These are phyloP conservation scores for Solea solea DNA, from an alignment of 2,113 vertebrate genomes.

Conservation along the genomic window DNA sequence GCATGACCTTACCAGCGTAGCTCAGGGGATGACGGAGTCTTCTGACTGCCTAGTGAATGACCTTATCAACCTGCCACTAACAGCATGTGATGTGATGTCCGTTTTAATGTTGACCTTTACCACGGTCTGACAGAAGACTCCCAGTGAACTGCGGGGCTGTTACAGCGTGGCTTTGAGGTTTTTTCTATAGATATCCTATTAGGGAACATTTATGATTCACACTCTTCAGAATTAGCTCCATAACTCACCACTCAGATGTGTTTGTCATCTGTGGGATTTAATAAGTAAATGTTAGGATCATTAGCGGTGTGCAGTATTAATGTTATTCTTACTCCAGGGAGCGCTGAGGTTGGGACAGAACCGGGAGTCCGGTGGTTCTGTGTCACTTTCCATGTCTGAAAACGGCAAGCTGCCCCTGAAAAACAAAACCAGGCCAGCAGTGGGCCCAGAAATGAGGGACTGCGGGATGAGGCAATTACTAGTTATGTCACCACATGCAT, in stretches of 20 bases:
- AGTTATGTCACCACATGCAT: slow-evolving; percentile 79
- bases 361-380: slow-evolving; percentile 39
- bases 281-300: slow-evolving; percentile 62
- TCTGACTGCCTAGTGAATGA: slow-evolving; percentile 43
- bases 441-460: slow-evolving; percentile 65
- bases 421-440: slow-evolving; percentile 58
- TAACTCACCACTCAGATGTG: slow-evolving; percentile 60
- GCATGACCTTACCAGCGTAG: slow-evolving; percentile 40
- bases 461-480: slow-evolving; percentile 79
- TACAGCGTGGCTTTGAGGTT: slow-evolving; percentile 62
- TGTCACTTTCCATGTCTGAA: slow-evolving; percentile 69
- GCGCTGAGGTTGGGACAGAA: slow-evolving; percentile 52
- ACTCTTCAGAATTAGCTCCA: slow-evolving; percentile 54
- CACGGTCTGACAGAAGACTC: slow-evolving; percentile 39
- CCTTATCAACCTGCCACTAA: slow-evolving; percentile 50
- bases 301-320: slow-evolving; percentile 68
- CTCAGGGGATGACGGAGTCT: slow-evolving; percentile 40
- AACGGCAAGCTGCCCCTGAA: slow-evolving; percentile 59
- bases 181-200: slow-evolving; percentile 63
- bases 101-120: slow-evolving; percentile 36
- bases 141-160: slow-evolving; percentile 43
- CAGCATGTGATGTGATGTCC: slow-evolving; percentile 46
- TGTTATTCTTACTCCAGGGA: slow-evolving; percentile 61
- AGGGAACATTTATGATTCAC: slow-evolving; percentile 67
- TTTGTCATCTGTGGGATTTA: slow-evolving; percentile 58